phyloP scores from a whole-genome alignment of 1,140 invertebrate species.

The Gonioctena quinquepunctata region DNA sequence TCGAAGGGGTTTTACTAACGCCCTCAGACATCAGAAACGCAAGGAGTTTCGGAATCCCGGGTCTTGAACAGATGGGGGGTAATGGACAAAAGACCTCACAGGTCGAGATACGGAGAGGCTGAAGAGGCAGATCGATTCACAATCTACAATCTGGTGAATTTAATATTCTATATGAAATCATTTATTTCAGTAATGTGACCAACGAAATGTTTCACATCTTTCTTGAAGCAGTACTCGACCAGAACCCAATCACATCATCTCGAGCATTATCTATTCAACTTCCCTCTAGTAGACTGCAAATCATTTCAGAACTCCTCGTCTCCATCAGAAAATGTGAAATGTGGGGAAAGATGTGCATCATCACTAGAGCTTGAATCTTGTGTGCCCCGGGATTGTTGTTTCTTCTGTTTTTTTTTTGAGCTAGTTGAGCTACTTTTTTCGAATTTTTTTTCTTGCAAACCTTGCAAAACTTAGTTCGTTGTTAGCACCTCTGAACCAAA shows the following conservation, averaged over 20 bases:
- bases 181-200: neutral
- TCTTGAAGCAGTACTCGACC: neutral
- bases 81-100: neutral
- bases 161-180: neutral
- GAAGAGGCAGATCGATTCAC: too few species aligned
- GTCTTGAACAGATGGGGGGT: neutral
- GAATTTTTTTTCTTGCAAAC: neutral
- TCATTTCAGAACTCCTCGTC: neutral
- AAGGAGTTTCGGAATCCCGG: neutral
- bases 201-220: neutral
- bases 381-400: neutral
- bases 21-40: neutral
- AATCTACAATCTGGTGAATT: neutral
- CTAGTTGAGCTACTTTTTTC: neutral
- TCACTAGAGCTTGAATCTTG: neutral
- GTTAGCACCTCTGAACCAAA: neutral
- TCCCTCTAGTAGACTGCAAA: neutral
- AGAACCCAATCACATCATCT: neutral
- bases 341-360: neutral
- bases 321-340: neutral
- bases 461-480: neutral
- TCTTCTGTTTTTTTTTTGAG: neutral
- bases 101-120: too few species aligned
- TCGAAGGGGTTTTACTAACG: neutral
- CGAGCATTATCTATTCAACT: neutral